A percentile compares a stretch with the other conserved stretches of the same genome.
Conservation (phyloP, 2,888 invertebrate species). For the Blera fallax region DNA sequence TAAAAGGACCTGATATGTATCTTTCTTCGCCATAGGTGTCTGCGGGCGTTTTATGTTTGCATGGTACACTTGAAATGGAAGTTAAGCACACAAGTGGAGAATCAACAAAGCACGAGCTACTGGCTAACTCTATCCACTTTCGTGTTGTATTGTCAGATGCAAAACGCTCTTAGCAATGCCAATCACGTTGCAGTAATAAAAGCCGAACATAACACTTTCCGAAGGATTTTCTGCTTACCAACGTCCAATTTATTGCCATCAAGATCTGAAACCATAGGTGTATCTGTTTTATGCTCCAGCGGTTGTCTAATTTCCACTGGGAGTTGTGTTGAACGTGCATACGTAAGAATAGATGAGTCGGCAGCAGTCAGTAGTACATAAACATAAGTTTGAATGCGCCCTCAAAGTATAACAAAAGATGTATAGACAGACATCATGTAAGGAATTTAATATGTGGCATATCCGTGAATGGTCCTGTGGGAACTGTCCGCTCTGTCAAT, state of each 20-base stretch:
- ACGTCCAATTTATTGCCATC: conserved; percentile 31
- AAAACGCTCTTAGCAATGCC: conserved; percentile 45
- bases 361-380: background rate
- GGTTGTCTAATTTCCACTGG: conserved; percentile 60
- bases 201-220: conserved; percentile 57
- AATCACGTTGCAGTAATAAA: conserved; percentile 71
- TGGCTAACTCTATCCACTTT: background rate
- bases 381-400: background rate
- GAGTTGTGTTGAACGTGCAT: conserved; percentile 26
- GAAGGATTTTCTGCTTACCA: conserved; percentile 59
- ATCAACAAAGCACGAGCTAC: conserved; percentile 10
- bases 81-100: conserved; percentile 7
- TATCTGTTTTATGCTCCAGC: conserved; percentile 41
- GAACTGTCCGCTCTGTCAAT: background rate
- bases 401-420: background rate
- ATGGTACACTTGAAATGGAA: background rate
- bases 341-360: background rate
- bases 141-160: background rate
- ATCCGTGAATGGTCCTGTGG: background rate
- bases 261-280: conserved; percentile 44
- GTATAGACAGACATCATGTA: background rate
- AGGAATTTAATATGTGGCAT: background rate
- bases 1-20: conserved; percentile 22
- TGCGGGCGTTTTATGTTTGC: background rate
- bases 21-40: background rate